Evolutionary conservation across 2,113 vertebrate species (phyloP).

Genomic region (Callipepla californica): DNA sequence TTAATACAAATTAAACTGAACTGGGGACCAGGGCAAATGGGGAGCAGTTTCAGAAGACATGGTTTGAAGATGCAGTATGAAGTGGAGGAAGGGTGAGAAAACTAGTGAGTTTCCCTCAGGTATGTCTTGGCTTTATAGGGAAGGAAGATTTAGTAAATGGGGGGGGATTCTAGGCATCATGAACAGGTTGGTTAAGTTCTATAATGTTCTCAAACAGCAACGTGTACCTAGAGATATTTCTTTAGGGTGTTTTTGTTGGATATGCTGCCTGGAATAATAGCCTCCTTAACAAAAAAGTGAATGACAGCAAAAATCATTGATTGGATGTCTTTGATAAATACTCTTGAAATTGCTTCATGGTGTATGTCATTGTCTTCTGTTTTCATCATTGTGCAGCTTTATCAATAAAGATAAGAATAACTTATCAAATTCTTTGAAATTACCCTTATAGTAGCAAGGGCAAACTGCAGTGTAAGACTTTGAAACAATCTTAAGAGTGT

Average conservation of each 20-base stretch:
- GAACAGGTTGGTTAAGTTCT: not conserved
- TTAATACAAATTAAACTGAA: not conserved
- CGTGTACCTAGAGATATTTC: not conserved
- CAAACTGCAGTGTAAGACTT: not conserved
- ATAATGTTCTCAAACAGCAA: no score
- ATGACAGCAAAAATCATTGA: not conserved
- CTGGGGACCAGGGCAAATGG: not conserved
- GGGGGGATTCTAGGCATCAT: not conserved
- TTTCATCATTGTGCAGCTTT: not conserved
- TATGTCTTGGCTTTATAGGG: not conserved
- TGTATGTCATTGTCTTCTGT: not conserved
- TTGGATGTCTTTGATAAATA: not conserved
- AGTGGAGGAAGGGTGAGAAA: not conserved
- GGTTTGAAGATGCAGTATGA: not conserved
- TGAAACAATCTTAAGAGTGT: not conserved
- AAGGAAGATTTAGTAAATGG: not conserved
- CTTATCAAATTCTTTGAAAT: not conserved
- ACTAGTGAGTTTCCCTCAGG: not conserved
- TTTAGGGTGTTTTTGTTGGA: not conserved
- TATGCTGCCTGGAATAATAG: not conserved
- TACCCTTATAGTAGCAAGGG: not conserved
- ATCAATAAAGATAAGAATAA: not conserved
- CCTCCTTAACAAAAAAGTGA: not conserved
- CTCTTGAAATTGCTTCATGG: not conserved
- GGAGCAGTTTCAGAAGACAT: not conserved